phyloP scores from a whole-genome alignment of 2,113 vertebrate genomes.

The Ictidomys tridecemlineatus region DNA sequence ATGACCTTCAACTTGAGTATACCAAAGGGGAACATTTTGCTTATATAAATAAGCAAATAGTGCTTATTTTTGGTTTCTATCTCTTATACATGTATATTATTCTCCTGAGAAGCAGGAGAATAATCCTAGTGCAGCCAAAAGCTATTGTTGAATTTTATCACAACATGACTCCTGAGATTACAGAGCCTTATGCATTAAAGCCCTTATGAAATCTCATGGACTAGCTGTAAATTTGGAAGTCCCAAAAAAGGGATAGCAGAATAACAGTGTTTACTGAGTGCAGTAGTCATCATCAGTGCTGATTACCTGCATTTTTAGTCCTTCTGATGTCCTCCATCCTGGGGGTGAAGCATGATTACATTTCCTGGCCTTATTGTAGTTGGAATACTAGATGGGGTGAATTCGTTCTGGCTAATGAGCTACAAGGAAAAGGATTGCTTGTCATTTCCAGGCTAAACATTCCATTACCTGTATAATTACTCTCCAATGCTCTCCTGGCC shows the following conservation, averaged over 20 bases:
- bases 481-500: not conserved
- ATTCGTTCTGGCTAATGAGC: not conserved
- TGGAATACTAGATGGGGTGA: not conserved
- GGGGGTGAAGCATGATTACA: not conserved
- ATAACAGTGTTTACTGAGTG: not conserved
- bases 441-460: not conserved
- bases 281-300: not conserved
- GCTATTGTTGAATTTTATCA: slow-evolving; percentile 1
- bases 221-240: slow-evolving; percentile 3
- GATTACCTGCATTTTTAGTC: not conserved
- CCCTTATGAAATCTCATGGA: not conserved
- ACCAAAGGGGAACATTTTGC: not conserved
- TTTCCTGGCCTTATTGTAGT: not conserved
- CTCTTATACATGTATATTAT: not conserved
- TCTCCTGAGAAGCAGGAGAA: not conserved
- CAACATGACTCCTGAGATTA: not conserved
- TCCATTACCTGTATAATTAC: not conserved
- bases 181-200: not conserved
- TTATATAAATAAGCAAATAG: not conserved
- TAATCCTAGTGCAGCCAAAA: not conserved
- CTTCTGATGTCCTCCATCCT: not conserved
- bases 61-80: not conserved
- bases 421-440: not conserved
- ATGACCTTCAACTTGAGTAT: not conserved
- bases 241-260: not conserved